Base-by-base conservation (phyloP, 2,113 vertebrate genomes). In the Clarias magur region DNA sequence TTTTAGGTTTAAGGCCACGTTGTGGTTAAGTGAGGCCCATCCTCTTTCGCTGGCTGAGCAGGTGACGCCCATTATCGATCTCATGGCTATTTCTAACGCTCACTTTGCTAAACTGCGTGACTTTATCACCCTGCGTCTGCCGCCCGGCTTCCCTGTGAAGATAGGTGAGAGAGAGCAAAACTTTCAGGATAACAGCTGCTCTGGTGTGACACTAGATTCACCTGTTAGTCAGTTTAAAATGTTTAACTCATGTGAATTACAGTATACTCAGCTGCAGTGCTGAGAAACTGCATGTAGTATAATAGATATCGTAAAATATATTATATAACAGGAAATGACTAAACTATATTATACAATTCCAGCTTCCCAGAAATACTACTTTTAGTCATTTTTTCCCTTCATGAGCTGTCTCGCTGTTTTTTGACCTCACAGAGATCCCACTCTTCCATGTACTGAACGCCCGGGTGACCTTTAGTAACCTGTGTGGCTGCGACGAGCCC, bases 21-120 rank as follows among this genome's bases (percentile, higher is more conserved):
- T 96, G 83, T 96, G 95, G 95, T 73, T 96, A 73, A 96, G 95
- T 86, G 95, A 96, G 89, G 91, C 91, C 78, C 95, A 96, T 72
- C 95, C 95, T 72, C 93, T 96, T 56, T 96, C 95, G 4, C 89
- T 96, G 90, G 94, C 94, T 2, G 95, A 96, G 90, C 95, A 96
- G 91, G 95, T 96, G 90, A 96, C 95, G 0, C 95, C 95, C 86
- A 96, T 96, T 91, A 95, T 96, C 30, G 95, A 96, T 93, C 95
- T 96, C 89, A 96, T 96, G 95, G 95, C 95, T 72, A 96, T 96
- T 83, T 96, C 95, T 42, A 96, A 96, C 0, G 95, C 95, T 62
- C 95, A 96, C 92, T 96, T 96, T 86, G 95, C 95, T 82, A 96
- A 96, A 89, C 91, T 96, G 83, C 93, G 95, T 4, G 95, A 96